Evolutionary conservation across 30 jellyfish, hydroid and myxozoan species (phyloP).

Genomic region (Aurelia sp.): DNA sequence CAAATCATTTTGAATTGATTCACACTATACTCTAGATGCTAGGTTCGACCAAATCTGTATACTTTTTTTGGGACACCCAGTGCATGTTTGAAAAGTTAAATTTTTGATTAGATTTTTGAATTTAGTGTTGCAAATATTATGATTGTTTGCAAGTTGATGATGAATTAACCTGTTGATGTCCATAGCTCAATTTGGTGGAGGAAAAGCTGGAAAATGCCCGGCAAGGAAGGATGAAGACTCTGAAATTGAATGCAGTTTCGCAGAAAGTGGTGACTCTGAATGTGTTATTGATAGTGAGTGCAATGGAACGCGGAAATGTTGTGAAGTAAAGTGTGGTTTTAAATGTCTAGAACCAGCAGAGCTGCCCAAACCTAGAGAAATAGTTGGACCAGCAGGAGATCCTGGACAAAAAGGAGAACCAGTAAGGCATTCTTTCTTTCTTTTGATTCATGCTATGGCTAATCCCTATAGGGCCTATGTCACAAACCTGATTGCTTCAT

Average conservation of each 20-base stretch:
- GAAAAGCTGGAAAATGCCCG: constrained; percentile 55
- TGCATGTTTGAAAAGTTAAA: too few relatives aligned
- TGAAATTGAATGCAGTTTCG: constrained; percentile 42
- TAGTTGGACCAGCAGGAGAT: constrained; percentile 39
- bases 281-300: constrained; percentile 52
- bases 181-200: background rate
- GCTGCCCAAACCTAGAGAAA: constrained; percentile 2
- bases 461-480: background rate
- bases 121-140: too few relatives aligned
- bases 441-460: too few relatives aligned
- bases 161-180: too few relatives aligned
- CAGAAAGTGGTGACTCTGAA: background rate
- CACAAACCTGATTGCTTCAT: too few relatives aligned
- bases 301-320: constrained; percentile 39
- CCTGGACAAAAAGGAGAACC: constrained; percentile 74
- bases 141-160: too few relatives aligned
- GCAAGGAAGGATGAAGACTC: constrained; percentile 1
- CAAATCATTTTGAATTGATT: too few relatives aligned
- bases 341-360: constrained; percentile 20
- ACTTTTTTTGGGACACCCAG: too few relatives aligned
- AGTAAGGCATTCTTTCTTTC: constrained; percentile 8
- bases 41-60: too few relatives aligned
- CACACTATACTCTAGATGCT: too few relatives aligned
- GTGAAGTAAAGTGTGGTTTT: background rate
- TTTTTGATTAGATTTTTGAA: too few relatives aligned